These are phyloP conservation scores for Cossypha niveicapilla DNA, from an alignment of 2,797 vertebrate species.

Conservation along the genomic window DNA sequence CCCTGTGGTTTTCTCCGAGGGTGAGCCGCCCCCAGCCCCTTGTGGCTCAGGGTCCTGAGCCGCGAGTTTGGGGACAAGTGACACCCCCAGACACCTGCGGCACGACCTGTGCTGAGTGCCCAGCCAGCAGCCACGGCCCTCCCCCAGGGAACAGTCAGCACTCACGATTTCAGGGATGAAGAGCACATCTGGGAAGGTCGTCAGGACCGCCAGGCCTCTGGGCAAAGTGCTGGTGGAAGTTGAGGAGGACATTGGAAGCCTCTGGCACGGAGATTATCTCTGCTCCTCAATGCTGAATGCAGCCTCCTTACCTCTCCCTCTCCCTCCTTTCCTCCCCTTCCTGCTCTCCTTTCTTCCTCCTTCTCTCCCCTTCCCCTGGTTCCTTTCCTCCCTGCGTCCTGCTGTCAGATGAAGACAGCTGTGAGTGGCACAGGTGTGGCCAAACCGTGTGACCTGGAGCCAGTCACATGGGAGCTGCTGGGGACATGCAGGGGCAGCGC, in stretches of 20 bases:
- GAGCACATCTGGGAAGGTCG: constrained; percentile 38
- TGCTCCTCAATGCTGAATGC: not conserved
- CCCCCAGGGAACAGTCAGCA: not conserved
- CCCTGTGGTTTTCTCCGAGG: not conserved
- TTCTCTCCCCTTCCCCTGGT: not conserved
- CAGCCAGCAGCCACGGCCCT: not conserved
- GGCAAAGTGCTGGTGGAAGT: not conserved
- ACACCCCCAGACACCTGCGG: not conserved
- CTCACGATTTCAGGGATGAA: constrained; percentile 55
- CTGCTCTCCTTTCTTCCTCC: not conserved
- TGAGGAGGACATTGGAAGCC: not conserved
- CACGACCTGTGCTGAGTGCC: fast-evolving
- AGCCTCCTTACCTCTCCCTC: not conserved
- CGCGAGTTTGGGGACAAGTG: fast-evolving
- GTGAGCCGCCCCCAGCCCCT: not conserved
- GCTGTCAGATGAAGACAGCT: not conserved
- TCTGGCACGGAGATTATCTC: not conserved
- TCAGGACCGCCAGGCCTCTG: constrained; percentile 9
- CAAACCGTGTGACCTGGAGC: not conserved
- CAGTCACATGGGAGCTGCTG: not conserved
- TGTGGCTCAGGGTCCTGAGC: not conserved
- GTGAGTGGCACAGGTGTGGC: not conserved
- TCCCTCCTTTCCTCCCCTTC: not conserved
- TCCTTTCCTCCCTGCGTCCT: not conserved
- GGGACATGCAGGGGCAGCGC: not conserved